Evolutionary conservation across 1,140 invertebrate genomes (phyloP), one percentile per base, ranked within the genome.

Genomic region (Phymastichus coffea): DNA sequence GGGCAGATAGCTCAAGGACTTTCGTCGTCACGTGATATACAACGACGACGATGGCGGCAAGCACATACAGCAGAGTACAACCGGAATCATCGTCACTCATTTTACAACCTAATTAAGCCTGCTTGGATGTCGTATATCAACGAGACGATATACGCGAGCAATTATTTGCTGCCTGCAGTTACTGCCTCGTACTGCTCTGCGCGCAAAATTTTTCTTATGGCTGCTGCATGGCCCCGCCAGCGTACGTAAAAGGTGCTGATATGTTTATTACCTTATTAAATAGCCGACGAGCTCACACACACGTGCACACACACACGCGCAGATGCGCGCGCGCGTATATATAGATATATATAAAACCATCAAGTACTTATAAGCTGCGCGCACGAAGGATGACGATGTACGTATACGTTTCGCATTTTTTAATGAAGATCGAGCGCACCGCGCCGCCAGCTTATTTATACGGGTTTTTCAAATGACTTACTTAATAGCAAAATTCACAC

Each of bases 71-170:
- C 40, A 59, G 44, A 61, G n/a, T 25, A 61, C 9, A 15, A 35
- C 25, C 38, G 58, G 47, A 61, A 56, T 61, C 35, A 55, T 56
- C 59, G 44, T 61, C 59, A 49, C 46, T 61, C 59, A 61, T 55
- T 61, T 61, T 61, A 55, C 59, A 61, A 56, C 59, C 52, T 61
- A 61, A 61, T 61, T 61, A 56, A 61, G 52, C 44, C 37, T 23
- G 41, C 52, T 49, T 26, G 44, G 52, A 41, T 47, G 43, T 61
- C 59, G 52, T 43, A 61, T 55, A 41, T 61, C 49, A 61, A 53
- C 49, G 57, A 46, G 30, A 43, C 57, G 43, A 48, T 59, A 28
- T 25, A 23, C 9, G 41, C 57, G 4, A 41, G 57, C 19, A 47
- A 54, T 60, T 53, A 47, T 60, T 60, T 30, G 33, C 30, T 54